phyloP scores from a whole-genome alignment of 2,888 invertebrate species.

The Ornithoptera priamus region DNA sequence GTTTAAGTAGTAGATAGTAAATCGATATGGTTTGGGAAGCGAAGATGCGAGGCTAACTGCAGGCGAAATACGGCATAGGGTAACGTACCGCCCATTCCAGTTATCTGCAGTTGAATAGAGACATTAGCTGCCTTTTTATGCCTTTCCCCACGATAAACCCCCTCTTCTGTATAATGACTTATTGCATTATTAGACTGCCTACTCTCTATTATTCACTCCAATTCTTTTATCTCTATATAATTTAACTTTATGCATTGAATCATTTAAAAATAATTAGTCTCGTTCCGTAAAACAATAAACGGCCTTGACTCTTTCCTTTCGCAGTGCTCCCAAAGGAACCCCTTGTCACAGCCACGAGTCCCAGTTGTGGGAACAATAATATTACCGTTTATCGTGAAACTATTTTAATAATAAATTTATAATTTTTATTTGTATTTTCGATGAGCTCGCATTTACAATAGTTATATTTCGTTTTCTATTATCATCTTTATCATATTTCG shows the following conservation, averaged over 20 bases:
- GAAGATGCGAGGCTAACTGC: constrained; percentile 72
- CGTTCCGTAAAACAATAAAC: too few relatives aligned
- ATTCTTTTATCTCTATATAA: background rate
- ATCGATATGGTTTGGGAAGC: constrained; percentile 68
- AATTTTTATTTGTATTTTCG: too few relatives aligned
- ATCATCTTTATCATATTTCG: too few relatives aligned
- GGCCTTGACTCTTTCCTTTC: too few relatives aligned
- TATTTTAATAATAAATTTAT: too few relatives aligned
- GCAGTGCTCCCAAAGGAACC: too few relatives aligned
- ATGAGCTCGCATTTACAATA: too few relatives aligned
- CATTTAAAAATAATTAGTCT: background rate
- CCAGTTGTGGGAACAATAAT: too few relatives aligned
- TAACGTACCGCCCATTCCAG: constrained; percentile 66
- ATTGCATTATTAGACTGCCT: constrained; percentile 24
- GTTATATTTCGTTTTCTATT: too few relatives aligned
- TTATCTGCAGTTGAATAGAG: constrained; percentile 62
- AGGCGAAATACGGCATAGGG: constrained; percentile 73
- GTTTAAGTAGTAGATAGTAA: constrained; percentile 36
- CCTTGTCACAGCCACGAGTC: too few relatives aligned
- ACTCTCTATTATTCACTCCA: constrained; percentile 15
- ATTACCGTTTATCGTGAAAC: too few relatives aligned
- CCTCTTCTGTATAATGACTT: constrained; percentile 31
- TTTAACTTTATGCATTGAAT: background rate
- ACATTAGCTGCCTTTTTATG: constrained; percentile 35
- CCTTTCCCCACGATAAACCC: constrained; percentile 40